phyloP scores from a whole-genome alignment of 2,113 vertebrate species.

The Toxostoma redivivum region DNA sequence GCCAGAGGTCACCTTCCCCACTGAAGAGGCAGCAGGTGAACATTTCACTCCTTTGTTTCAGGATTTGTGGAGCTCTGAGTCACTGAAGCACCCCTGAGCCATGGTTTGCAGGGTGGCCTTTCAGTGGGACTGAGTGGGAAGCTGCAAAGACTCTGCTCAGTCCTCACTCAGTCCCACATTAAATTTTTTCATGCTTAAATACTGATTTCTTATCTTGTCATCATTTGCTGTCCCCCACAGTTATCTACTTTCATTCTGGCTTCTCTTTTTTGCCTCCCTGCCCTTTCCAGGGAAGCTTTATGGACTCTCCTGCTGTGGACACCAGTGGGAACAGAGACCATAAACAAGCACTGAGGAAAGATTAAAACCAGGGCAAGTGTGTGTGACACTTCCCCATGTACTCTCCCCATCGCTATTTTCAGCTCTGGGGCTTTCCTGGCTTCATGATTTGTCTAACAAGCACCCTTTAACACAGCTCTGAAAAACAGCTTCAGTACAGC shows the following conservation, averaged over 20 bases:
- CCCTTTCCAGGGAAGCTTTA: neutral
- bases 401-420: neutral
- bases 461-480: neutral
- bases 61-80: neutral
- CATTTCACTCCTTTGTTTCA: accelerated
- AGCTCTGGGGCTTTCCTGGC: neutral
- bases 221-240: neutral
- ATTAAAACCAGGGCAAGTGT: neutral
- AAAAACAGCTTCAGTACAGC: neutral
- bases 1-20: neutral
- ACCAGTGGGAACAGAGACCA: neutral
- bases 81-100: neutral
- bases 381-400: neutral
- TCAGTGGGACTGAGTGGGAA: neutral
- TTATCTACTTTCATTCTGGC: neutral
- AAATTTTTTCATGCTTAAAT: neutral
- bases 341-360: neutral
- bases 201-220: neutral
- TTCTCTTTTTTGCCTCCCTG: neutral
- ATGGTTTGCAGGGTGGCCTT: neutral
- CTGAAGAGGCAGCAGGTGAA: neutral
- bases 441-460: neutral
- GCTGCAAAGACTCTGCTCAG: neutral
- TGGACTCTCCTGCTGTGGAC: neutral
- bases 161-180: neutral